Conservation (phyloP, 2,113 vertebrate genomes). For the Tragulus kanchil region DNA sequence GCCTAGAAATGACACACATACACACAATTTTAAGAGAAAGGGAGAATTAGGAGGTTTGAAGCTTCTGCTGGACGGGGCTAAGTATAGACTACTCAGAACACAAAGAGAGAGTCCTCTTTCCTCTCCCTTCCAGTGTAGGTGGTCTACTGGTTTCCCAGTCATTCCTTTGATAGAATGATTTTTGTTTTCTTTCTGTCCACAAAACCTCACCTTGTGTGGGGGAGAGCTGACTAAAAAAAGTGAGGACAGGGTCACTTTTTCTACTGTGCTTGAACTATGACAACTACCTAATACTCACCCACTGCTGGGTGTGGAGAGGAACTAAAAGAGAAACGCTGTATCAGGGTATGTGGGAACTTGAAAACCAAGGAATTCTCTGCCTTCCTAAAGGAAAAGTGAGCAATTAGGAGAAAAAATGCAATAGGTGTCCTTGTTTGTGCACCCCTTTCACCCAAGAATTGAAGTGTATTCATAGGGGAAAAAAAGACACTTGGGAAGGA, state of each 20-base stretch:
- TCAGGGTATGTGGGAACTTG: not conserved
- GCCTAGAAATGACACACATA: slow-evolving; percentile 71
- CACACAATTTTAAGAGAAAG: slow-evolving; percentile 74
- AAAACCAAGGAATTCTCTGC: not conserved
- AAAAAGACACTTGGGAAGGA: not conserved
- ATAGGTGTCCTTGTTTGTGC: not conserved
- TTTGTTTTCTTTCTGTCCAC: slow-evolving; percentile 60
- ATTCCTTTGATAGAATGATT: slow-evolving; percentile 51
- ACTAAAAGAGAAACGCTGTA: not conserved
- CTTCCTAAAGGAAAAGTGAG: not conserved
- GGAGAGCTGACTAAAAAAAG: slow-evolving; percentile 1
- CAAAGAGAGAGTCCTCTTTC: slow-evolving; percentile 60
- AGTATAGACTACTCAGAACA: slow-evolving; percentile 67
- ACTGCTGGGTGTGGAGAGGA: not conserved
- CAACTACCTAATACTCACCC: not conserved
- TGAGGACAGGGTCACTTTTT: not conserved
- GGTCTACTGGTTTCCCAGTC: slow-evolving; percentile 54
- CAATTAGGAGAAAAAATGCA: not conserved
- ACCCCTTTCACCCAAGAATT: not conserved
- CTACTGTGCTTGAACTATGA: not conserved
- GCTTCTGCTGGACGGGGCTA: slow-evolving; percentile 65
- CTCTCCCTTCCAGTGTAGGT: slow-evolving; percentile 66
- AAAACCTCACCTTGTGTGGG: slow-evolving; percentile 47
- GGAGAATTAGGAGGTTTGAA: slow-evolving; percentile 79
- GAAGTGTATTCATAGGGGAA: not conserved